These are phyloP conservation scores for Gerris buenoi DNA, from an alignment of 1,140 invertebrate species.

Conservation along the genomic window DNA sequence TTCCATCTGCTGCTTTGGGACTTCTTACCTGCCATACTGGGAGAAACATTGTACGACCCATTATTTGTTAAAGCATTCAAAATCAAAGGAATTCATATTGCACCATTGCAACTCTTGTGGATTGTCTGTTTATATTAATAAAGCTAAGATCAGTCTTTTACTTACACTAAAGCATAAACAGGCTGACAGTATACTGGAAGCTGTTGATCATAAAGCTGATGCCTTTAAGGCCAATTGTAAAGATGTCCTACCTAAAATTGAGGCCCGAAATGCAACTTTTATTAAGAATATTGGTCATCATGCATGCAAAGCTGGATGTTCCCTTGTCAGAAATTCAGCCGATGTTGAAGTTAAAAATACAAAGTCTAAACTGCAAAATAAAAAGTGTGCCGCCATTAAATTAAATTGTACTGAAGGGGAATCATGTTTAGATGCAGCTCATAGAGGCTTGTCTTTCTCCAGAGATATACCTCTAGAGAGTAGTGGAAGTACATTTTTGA, in stretches of 20 bases:
- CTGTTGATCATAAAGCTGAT: background rate
- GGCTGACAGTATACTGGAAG: background rate
- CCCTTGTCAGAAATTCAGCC: background rate
- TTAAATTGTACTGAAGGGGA: no score
- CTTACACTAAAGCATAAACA: background rate
- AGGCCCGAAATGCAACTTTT: background rate
- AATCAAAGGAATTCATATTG: no score
- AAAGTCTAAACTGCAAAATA: no score
- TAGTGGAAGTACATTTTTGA: no score
- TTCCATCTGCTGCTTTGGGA: background rate
- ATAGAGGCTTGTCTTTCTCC: no score
- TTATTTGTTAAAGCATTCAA: no score
- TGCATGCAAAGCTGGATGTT: background rate
- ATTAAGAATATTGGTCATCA: background rate
- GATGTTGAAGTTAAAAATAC: no score
- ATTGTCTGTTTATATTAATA: background rate
- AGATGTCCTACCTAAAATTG: background rate
- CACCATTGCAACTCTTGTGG: background rate
- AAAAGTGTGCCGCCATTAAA: no score
- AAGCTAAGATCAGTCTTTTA: background rate
- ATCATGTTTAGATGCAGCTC: no score
- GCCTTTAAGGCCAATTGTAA: background rate
- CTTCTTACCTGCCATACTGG: background rate
- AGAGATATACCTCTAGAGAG: no score
- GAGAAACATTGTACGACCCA: background rate